These are phyloP conservation scores for Chlamydotis undulata DNA, from an alignment of 2,113 vertebrate genomes.

Conservation along the genomic window DNA sequence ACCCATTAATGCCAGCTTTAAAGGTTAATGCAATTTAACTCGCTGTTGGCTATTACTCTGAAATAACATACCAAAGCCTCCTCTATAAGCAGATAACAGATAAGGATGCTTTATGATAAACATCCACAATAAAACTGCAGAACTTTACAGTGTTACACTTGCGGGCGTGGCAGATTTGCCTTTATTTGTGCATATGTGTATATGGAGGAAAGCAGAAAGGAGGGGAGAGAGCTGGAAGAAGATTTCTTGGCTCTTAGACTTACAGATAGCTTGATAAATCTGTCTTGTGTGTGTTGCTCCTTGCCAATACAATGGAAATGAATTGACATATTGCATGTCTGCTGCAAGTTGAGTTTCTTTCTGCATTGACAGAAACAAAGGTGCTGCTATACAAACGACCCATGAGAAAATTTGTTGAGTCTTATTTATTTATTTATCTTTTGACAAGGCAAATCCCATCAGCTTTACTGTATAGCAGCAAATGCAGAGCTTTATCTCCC, in stretches of 20 bases:
- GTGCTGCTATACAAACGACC: background rate
- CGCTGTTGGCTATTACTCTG: slow-evolving; percentile 49
- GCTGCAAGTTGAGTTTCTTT: slow-evolving; percentile 13
- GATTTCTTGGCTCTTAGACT: slow-evolving; percentile 35
- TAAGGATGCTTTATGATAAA: slow-evolving; percentile 67
- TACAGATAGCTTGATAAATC: slow-evolving; percentile 60
- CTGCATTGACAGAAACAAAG: slow-evolving; percentile 16
- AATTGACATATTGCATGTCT: background rate
- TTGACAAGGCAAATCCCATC: background rate
- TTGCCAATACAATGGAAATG: slow-evolving; percentile 42
- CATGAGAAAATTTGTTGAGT: background rate
- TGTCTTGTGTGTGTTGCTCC: slow-evolving; percentile 30
- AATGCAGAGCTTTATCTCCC: background rate
- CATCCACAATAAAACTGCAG: slow-evolving; percentile 52
- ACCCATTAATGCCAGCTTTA: slow-evolving; percentile 67
- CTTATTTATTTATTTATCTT: slow-evolving; percentile 40
- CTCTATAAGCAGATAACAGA: slow-evolving; percentile 56
- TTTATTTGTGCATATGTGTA: slow-evolving; percentile 30
- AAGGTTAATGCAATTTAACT: slow-evolving; percentile 75
- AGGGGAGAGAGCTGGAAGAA: background rate
- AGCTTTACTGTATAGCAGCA: background rate
- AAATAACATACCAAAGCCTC: slow-evolving; percentile 59
- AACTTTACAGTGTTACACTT: slow-evolving; percentile 34
- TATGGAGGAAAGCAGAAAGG: background rate
- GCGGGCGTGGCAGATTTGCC: slow-evolving; percentile 46